phyloP scores from a whole-genome alignment of 1,140 invertebrate species.

The Ceratosolen fusciceps region DNA sequence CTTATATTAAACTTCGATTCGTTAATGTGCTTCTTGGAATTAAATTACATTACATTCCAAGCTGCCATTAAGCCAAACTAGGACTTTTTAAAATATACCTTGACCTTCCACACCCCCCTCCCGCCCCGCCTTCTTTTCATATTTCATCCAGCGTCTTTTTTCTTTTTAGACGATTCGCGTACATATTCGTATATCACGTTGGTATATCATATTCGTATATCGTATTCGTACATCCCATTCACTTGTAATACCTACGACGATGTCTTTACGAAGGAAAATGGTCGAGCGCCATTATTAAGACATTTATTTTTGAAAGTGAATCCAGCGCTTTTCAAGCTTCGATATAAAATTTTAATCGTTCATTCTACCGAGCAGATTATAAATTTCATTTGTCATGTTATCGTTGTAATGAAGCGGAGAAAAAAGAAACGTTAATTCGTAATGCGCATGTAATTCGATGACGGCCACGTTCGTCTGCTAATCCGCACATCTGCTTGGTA shows the following conservation, averaged over 20 bases:
- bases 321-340: neutral
- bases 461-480: neutral
- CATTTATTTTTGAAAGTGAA: neutral
- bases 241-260: no score
- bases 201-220: no score
- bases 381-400: neutral
- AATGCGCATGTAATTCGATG: neutral
- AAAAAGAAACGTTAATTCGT: neutral
- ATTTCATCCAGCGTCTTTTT: no score
- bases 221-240: no score
- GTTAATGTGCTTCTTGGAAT: neutral
- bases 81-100: no score
- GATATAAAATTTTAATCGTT: neutral
- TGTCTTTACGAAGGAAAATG: neutral
- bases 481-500: constrained; percentile 27
- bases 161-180: no score
- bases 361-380: neutral
- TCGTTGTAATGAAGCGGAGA: neutral
- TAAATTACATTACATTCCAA: no score
- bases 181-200: no score
- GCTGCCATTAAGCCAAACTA: no score
- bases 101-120: no score
- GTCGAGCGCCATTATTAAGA: neutral
- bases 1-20: neutral
- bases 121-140: no score